phyloP scores from a whole-genome alignment of 2,113 vertebrate genomes.

The Paramisgurnus dabryanus region DNA sequence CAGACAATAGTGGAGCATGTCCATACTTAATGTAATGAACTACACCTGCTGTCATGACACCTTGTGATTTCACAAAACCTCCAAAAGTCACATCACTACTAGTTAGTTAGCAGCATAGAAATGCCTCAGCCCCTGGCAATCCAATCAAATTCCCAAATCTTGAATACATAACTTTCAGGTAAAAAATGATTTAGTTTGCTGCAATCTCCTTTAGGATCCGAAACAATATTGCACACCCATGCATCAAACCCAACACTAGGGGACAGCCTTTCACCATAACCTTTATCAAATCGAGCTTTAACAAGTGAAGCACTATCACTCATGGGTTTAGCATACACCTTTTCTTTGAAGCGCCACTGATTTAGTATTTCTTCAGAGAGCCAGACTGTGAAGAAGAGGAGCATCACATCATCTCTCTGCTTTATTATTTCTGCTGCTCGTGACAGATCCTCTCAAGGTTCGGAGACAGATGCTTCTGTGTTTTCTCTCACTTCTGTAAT shows the following conservation, averaged over 20 bases:
- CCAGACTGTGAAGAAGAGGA: slow-evolving; percentile 21
- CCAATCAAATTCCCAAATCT: too few relatives aligned
- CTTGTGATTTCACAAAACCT: too few relatives aligned
- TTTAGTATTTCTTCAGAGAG: slow-evolving; percentile 48
- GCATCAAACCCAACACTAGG: slow-evolving; percentile 38
- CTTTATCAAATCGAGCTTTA: not conserved
- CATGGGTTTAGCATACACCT: slow-evolving; percentile 43
- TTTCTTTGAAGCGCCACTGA: slow-evolving; percentile 48
- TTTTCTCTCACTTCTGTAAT: slow-evolving; percentile 34
- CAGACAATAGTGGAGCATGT: too few relatives aligned
- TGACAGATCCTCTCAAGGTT: slow-evolving; percentile 46
- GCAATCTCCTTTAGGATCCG: too few relatives aligned
- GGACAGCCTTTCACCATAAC: slow-evolving; percentile 41
- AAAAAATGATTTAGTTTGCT: too few relatives aligned
- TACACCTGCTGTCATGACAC: too few relatives aligned
- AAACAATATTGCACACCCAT: not conserved
- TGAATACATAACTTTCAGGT: too few relatives aligned
- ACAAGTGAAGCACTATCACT: slow-evolving; percentile 16
- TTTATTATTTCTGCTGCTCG: slow-evolving; percentile 22
- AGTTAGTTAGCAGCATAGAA: too few relatives aligned
- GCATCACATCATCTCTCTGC: slow-evolving; percentile 19
- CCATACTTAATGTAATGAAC: too few relatives aligned
- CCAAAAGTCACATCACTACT: too few relatives aligned
- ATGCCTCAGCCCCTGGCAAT: too few relatives aligned
- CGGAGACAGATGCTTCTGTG: slow-evolving; percentile 44